Conservation (phyloP, 2,888 invertebrate genomes). For the Ophion obscuratus region DNA sequence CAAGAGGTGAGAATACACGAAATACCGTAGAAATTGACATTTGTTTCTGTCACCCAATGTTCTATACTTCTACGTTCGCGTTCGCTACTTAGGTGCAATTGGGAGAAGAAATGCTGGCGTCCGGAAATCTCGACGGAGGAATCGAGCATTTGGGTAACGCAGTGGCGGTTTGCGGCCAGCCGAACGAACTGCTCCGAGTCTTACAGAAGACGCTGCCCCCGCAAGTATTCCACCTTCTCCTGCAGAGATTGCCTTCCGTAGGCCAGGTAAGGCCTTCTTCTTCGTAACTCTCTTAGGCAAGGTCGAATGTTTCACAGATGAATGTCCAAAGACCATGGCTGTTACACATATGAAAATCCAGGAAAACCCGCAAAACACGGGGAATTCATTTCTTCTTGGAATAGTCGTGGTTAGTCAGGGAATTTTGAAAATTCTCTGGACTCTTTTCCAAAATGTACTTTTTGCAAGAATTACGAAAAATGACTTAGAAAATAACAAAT, state of each 20-base stretch:
- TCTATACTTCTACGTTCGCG: neutral
- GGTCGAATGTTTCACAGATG: neutral
- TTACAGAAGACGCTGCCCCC: conserved; percentile 98
- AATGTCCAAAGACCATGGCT: neutral
- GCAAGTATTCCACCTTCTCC: conserved; percentile 95
- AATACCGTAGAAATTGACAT: neutral
- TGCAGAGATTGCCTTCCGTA: conserved; percentile 91
- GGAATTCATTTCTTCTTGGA: too few relatives aligned
- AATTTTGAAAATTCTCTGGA: too few relatives aligned
- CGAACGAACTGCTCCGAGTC: conserved; percentile 93
- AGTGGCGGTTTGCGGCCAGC: conserved; percentile 98
- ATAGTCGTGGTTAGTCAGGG: too few relatives aligned
- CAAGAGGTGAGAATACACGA: conserved; percentile 85
- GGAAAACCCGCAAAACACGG: too few relatives aligned
- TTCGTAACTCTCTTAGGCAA: neutral
- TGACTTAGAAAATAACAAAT: too few relatives aligned
- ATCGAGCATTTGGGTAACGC: conserved; percentile 98
- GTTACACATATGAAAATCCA: neutral
- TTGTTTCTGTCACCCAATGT: neutral
- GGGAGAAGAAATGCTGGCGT: conserved; percentile 95
- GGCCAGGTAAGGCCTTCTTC: conserved; percentile 83
- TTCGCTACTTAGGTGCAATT: conserved; percentile 90
- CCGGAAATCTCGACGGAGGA: conserved; percentile 95
- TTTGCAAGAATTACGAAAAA: too few relatives aligned
- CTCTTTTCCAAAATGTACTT: too few relatives aligned